Conservation (phyloP, 2,113 vertebrate genomes). For the Leptobrachium leishanense region DNA sequence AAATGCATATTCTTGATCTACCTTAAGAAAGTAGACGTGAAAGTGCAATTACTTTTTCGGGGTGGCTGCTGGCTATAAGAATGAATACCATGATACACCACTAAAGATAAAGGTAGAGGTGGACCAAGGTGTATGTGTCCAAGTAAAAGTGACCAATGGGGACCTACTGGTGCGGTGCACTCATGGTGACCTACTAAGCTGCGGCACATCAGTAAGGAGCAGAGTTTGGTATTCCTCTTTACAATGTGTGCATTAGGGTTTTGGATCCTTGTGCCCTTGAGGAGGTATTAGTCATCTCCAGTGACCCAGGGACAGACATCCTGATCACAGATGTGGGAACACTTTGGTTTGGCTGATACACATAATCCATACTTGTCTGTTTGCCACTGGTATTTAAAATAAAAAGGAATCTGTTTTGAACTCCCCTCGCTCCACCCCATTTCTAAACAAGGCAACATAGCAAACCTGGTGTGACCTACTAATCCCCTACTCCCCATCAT, state of each 20-base stretch:
- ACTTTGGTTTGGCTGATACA: conserved; percentile 47
- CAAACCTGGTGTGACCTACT: conserved; percentile 67
- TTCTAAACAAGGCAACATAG: conserved; percentile 57
- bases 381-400: conserved; percentile 66
- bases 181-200: conserved; percentile 41
- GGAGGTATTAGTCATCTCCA: conserved; percentile 43
- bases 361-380: conserved; percentile 61
- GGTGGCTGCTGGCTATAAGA: too few relatives aligned
- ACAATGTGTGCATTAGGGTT: conserved; percentile 44
- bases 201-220: conserved; percentile 37
- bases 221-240: conserved; percentile 29
- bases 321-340: conserved; percentile 48
- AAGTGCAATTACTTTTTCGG: too few relatives aligned
- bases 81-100: background rate
- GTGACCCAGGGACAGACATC: conserved; percentile 50
- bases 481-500: conserved; percentile 66
- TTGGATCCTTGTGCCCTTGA: conserved; percentile 41
- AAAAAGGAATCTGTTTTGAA: conserved; percentile 64
- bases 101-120: background rate
- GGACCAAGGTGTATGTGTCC: background rate
- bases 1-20: too few relatives aligned
- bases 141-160: conserved; percentile 22
- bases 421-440: conserved; percentile 57
- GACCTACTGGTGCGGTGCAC: conserved; percentile 19
- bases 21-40: too few relatives aligned